phyloP scores from a whole-genome alignment of 2,888 invertebrate genomes.

The Polylopha cassiicola region DNA sequence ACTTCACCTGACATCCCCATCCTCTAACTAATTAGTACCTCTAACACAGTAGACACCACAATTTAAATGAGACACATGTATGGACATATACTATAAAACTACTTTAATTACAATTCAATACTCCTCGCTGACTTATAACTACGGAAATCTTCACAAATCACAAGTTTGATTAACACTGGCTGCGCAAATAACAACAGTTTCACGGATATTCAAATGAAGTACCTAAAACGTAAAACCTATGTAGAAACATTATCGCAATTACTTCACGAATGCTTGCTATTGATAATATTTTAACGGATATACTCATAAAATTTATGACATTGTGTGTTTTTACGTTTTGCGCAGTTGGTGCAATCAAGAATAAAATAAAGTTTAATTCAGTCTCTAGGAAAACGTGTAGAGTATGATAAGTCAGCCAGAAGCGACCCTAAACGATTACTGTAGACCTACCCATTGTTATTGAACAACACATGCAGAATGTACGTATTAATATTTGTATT shows the following conservation, averaged over 20 bases:
- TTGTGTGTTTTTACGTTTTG: constrained; percentile 20
- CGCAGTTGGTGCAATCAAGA: constrained; percentile 31
- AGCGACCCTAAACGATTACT: constrained; percentile 52
- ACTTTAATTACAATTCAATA: constrained; percentile 55
- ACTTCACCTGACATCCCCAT: constrained; percentile 68
- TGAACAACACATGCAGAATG: constrained; percentile 72
- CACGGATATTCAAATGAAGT: background rate
- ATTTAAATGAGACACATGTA: constrained; percentile 74
- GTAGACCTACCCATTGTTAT: constrained; percentile 61
- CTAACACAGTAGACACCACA: constrained; percentile 77
- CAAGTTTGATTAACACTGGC: constrained; percentile 22
- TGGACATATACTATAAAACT: constrained; percentile 72
- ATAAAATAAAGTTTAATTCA: constrained; percentile 39
- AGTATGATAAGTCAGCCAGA: constrained; percentile 59
- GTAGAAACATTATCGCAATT: too few species aligned
- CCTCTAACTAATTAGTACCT: constrained; percentile 67
- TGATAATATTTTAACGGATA: too few species aligned
- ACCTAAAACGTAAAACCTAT: background rate
- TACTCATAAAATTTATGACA: too few species aligned
- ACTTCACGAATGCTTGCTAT: too few species aligned
- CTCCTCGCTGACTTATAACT: constrained; percentile 62
- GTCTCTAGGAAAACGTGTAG: constrained; percentile 49
- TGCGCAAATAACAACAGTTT: constrained; percentile 2
- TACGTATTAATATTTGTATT: constrained; percentile 62
- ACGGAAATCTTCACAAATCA: constrained; percentile 35